These are phyloP conservation scores for Drosophila kikkawai DNA, from an alignment of 1,140 invertebrate species.

Conservation along the genomic window DNA sequence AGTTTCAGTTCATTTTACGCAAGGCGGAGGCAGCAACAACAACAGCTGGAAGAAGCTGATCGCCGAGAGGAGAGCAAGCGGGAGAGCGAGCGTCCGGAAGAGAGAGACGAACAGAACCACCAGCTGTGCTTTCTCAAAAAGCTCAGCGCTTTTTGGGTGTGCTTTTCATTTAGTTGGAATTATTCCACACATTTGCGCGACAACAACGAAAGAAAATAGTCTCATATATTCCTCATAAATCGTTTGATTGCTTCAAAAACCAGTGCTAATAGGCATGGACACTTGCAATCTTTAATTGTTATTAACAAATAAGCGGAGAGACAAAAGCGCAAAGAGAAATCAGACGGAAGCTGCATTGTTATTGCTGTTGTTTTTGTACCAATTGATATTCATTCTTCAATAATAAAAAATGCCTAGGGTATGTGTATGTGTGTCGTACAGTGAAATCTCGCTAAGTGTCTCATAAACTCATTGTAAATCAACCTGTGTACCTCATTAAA, in stretches of 20 bases:
- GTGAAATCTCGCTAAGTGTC: slow-evolving; percentile 22
- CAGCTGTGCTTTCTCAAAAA: slow-evolving; percentile 33
- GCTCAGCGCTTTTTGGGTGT: slow-evolving; percentile 42
- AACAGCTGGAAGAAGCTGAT: slow-evolving; percentile 55
- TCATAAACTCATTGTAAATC: slow-evolving; percentile 25
- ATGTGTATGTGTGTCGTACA: slow-evolving; percentile 43
- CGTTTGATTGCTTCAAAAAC: slow-evolving; percentile 13
- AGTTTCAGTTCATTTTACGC: slow-evolving; percentile 57
- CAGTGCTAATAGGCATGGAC: slow-evolving; percentile 21
- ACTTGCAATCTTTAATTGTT: slow-evolving; percentile 31
- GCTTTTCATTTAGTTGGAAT: slow-evolving; percentile 58
- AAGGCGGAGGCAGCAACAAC: slow-evolving; percentile 17
- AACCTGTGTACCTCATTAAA: slow-evolving; percentile 24
- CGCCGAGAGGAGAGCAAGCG: slow-evolving; percentile 12
- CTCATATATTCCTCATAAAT: slow-evolving; percentile 25
- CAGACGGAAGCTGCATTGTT: slow-evolving; percentile 28
- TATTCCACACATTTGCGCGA: slow-evolving; percentile 61
- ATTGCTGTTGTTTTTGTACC: slow-evolving; percentile 14
- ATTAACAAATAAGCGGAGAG: slow-evolving; percentile 28
- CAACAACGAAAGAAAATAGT: slow-evolving; percentile 58
- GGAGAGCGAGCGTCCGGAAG: not conserved
- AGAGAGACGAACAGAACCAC: not conserved
- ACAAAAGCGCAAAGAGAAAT: slow-evolving; percentile 10
- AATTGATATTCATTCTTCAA: slow-evolving; percentile 53
- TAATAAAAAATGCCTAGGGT: slow-evolving; percentile 69